Conservation (phyloP, 1,140 invertebrate species). For the Saccostrea glomerata region DNA sequence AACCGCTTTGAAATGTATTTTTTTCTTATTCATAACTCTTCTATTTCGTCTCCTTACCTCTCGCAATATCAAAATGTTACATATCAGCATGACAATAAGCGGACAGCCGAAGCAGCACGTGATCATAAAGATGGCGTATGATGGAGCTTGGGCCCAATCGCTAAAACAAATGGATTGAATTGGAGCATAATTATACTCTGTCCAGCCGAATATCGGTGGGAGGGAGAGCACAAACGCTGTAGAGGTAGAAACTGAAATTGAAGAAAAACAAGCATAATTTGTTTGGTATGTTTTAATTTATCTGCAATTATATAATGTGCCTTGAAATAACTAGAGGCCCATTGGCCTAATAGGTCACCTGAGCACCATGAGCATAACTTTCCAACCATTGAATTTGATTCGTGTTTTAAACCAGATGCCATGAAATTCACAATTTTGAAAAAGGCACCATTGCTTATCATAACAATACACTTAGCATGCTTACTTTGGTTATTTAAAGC, state of each 20-base stretch:
- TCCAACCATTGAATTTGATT: too few species aligned
- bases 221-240: background rate
- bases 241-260: background rate
- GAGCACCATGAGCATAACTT: too few species aligned
- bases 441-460: too few species aligned
- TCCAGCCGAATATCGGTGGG: slow-evolving; percentile 46
- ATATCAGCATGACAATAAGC: slow-evolving; percentile 42
- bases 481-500: too few species aligned
- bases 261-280: too few species aligned
- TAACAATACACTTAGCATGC: too few species aligned
- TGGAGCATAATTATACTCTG: slow-evolving; percentile 37
- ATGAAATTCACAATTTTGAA: too few species aligned
- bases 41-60: slow-evolving; percentile 1
- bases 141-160: slow-evolving; percentile 39
- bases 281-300: too few species aligned
- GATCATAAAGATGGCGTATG: slow-evolving; percentile 48
- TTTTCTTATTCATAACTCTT: background rate
- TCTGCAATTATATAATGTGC: too few species aligned
- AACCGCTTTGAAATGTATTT: background rate
- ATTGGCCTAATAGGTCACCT: too few species aligned
- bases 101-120: slow-evolving; percentile 47
- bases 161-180: slow-evolving; percentile 50
- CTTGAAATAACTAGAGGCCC: too few species aligned
- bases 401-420: too few species aligned
- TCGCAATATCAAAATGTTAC: slow-evolving; percentile 37